Percentiles rank a stretch among this genome's conserved stretches.
Evolutionary conservation across 64 coral and sea anemone genomes (phyloP).

Genomic region (Hydrozoanthus tunicans): DNA sequence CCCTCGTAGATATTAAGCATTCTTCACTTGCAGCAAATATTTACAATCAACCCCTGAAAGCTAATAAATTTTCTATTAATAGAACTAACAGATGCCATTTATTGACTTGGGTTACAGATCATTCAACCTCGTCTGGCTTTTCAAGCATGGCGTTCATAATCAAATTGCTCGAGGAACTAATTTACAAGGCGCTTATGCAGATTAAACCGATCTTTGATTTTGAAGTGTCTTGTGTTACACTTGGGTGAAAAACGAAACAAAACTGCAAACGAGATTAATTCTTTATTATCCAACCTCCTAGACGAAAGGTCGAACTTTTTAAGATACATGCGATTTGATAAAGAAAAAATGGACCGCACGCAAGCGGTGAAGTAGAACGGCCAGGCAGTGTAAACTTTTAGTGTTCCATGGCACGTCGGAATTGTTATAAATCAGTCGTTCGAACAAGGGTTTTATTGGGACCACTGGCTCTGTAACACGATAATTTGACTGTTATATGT

Average conservation of each 20-base stretch:
- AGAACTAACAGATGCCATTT: slow-evolving; percentile 45
- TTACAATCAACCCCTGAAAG: slow-evolving; percentile 19
- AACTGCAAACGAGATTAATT: neutral
- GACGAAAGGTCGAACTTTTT: neutral
- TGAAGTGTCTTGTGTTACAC: slow-evolving; percentile 34
- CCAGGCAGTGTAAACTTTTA: too few relatives aligned
- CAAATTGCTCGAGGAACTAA: slow-evolving; percentile 2
- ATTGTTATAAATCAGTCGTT: too few relatives aligned
- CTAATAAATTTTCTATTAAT: slow-evolving; percentile 31
- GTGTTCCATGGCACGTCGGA: too few relatives aligned
- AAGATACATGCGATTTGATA: neutral
- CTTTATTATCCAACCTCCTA: neutral
- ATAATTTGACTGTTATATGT: too few relatives aligned
- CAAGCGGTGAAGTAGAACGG: too few relatives aligned
- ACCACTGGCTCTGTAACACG: too few relatives aligned
- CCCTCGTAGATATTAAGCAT: neutral
- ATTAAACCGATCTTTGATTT: slow-evolving; percentile 2
- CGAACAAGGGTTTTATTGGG: too few relatives aligned
- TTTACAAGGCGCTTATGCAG: slow-evolving; percentile 38
- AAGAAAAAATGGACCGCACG: too few relatives aligned
- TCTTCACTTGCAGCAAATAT: slow-evolving; percentile 35
- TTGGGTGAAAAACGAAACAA: slow-evolving; percentile 8
- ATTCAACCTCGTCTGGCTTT: slow-evolving; percentile 28
- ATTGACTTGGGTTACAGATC: slow-evolving; percentile 45
- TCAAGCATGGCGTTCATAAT: neutral